Base-by-base conservation (phyloP, 1,140 invertebrate species). In the Hyles euphorbiae region DNA sequence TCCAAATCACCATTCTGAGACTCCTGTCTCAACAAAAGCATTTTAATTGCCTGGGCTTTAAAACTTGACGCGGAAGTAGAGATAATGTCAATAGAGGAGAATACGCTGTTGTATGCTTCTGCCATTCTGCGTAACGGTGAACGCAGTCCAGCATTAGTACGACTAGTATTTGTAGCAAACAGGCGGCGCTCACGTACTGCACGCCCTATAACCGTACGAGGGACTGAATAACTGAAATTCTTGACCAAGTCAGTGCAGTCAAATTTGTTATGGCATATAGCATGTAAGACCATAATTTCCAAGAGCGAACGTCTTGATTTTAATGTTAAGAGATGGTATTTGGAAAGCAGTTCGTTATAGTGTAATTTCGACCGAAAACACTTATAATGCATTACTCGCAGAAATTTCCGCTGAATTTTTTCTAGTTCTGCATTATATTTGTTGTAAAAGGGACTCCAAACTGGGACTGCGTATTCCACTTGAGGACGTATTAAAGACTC, bases 401-500 rank as follows among this genome's bases (percentile, higher is more conserved):
- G 52, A 9, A 34, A 58, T 56, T 59, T 64, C 12, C 46, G 54
- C 36, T 64, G 57, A 5, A 64, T 54, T 3, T 5, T 22, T 47
- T 65, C 63, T 5, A 65, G 1, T 2, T 5, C 43, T 22, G 60
- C 58, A 9, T 43, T 48, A 53, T 66, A 66, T 50, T 56, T 58
- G 32, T 55, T 45, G 47, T 61, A 66, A 49, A 43, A 52, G 5
- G 63, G 59, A 45, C 58, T 66, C 63, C 63, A 66, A 11, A 66
- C 45, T 3, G 52, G 34, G 10, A 61, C 53, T 11, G 60, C 63
- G 48, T 66, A 66, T 49, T 66, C 59, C 9, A 65, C 12, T 40
- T 59, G 63, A 10, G 59, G 55, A 10, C 55, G 52, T 11, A 66
- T 11, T 3, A 65, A 34, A 46, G 9, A 40, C 11, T 61, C 61